Evolutionary conservation across 2,113 vertebrate genomes (phyloP).

Genomic region (Pedionomus torquatus): DNA sequence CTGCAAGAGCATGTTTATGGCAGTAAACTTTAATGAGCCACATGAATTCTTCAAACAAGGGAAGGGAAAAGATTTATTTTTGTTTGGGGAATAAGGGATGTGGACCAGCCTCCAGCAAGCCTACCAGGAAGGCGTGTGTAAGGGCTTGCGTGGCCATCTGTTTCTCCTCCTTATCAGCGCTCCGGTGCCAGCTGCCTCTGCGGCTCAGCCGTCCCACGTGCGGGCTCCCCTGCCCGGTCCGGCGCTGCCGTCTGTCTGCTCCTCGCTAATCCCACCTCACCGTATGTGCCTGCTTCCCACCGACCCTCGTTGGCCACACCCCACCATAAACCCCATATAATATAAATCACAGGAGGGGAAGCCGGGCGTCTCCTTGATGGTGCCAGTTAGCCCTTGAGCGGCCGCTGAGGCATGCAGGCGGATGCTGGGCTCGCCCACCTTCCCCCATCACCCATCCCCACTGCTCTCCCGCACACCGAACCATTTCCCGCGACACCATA

Average conservation of each 20-base stretch:
- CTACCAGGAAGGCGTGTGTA: slow-evolving; percentile 58
- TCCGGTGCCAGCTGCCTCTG: slow-evolving; percentile 54
- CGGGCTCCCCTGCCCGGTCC: background rate
- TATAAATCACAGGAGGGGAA: slow-evolving; percentile 14
- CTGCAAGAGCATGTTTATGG: background rate
- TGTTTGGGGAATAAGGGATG: slow-evolving; percentile 37
- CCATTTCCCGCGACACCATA: background rate
- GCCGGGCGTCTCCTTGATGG: background rate
- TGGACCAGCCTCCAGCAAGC: slow-evolving; percentile 52
- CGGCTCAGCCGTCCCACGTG: slow-evolving; percentile 25
- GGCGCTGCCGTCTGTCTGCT: background rate
- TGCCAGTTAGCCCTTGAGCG: background rate
- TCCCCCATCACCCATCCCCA: background rate
- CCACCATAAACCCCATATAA: background rate
- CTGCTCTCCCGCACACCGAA: fast-evolving
- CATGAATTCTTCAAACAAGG: slow-evolving; percentile 21
- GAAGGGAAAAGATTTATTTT: slow-evolving; percentile 36
- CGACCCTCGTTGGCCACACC: background rate
- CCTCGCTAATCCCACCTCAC: background rate
- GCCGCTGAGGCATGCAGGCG: background rate
- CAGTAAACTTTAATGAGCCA: slow-evolving; percentile 17
- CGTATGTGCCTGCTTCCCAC: background rate
- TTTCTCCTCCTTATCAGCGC: slow-evolving; percentile 53
- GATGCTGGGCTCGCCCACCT: background rate
- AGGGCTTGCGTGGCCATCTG: slow-evolving; percentile 57